A percentile compares a stretch with the other conserved stretches of the same genome.
Conservation (phyloP, 2,888 invertebrate species). For the Drosophila anceps region DNA sequence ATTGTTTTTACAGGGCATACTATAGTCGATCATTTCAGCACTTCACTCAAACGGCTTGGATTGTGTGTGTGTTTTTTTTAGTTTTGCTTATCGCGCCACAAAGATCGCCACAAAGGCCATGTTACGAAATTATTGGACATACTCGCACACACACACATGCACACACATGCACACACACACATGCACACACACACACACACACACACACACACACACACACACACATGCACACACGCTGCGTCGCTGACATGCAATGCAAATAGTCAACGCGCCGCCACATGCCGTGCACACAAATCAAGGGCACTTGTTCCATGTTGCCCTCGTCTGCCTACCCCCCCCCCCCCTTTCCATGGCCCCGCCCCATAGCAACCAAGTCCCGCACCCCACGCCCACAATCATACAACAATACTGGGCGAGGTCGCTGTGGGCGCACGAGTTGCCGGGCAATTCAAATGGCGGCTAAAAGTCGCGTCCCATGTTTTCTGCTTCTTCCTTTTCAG, state of each 20-base stretch:
- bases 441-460: slow-evolving; percentile 76
- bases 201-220: slow-evolving; percentile 11
- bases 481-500: slow-evolving; percentile 20
- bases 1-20: slow-evolving; percentile 15
- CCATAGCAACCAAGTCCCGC: background rate
- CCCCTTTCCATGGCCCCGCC: background rate
- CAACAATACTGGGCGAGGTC: slow-evolving; percentile 29
- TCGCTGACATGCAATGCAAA: slow-evolving; percentile 76
- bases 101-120: slow-evolving; percentile 81
- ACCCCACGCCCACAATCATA: slow-evolving; percentile 4
- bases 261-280: slow-evolving; percentile 80
- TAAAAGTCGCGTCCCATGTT: slow-evolving; percentile 72
- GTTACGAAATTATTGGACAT: slow-evolving; percentile 80
- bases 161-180: background rate
- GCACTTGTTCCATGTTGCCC: slow-evolving; percentile 62
- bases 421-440: slow-evolving; percentile 52
- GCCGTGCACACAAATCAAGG: slow-evolving; percentile 81
- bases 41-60: background rate
- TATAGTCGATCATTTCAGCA: background rate
- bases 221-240: slow-evolving; percentile 16
- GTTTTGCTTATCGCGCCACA: slow-evolving; percentile 66
- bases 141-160: slow-evolving; percentile 25
- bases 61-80: slow-evolving; percentile 14
- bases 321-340: background rate
- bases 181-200: slow-evolving; percentile 4